phyloP scores from a whole-genome alignment of 1,140 invertebrate genomes.

The Pemphigus obesinymphae region DNA sequence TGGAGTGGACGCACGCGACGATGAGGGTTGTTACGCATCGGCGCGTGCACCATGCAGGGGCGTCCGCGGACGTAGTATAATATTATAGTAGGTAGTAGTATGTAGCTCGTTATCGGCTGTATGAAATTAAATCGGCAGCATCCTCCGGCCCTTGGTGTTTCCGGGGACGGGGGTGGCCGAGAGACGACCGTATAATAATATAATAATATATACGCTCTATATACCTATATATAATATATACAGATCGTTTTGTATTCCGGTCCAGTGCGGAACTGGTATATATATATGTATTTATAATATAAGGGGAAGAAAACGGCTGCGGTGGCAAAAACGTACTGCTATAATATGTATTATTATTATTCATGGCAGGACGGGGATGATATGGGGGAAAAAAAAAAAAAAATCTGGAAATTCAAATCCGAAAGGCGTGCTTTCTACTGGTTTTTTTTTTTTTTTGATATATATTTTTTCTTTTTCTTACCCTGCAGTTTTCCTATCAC shows the following conservation, averaged over 20 bases:
- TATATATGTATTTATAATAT: no score
- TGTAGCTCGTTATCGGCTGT: neutral
- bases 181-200: neutral
- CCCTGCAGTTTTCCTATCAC: neutral
- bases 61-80: no score
- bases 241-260: conserved; percentile 1
- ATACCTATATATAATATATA: no score
- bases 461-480: no score
- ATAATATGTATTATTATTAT: neutral
- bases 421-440: neutral
- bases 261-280: neutral
- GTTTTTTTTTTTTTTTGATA: neutral
- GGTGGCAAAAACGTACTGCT: neutral
- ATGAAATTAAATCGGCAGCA: no score
- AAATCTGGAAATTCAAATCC: conserved; percentile 33
- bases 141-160: no score
- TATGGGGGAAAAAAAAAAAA: no score
- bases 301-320: neutral
- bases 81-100: neutral
- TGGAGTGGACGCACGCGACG: no score
- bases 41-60: no score
- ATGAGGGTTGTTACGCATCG: no score
- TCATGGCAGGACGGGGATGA: neutral
- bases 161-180: neutral
- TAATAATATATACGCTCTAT: neutral